phyloP scores from a whole-genome alignment of 2,888 invertebrate genomes.

The Polymixis lichenea region DNA sequence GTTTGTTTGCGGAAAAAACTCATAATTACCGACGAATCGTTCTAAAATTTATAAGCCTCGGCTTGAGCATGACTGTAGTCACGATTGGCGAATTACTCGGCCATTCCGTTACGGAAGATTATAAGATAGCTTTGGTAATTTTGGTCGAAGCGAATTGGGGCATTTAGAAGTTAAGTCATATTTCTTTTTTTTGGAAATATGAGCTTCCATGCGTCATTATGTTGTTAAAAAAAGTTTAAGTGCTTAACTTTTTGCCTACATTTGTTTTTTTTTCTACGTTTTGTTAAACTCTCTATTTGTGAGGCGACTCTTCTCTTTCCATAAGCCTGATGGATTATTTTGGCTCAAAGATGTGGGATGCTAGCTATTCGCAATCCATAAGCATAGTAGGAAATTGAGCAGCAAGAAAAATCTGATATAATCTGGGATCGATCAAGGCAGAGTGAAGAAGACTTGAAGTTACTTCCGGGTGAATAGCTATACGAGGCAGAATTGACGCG shows the following conservation, averaged over 20 bases:
- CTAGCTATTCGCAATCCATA: not conserved
- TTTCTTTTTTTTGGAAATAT: constrained; percentile 32
- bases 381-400: not conserved
- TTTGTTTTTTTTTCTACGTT: too few species aligned
- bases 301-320: too few species aligned
- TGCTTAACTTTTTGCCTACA: not conserved
- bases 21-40: constrained; percentile 67
- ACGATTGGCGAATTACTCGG: constrained; percentile 62
- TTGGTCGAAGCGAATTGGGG: constrained; percentile 47
- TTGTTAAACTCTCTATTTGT: too few species aligned
- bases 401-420: not conserved
- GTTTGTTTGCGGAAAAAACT: constrained; percentile 74
- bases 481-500: too few species aligned
- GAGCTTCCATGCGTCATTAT: constrained; percentile 14
- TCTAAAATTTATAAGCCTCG: constrained; percentile 55
- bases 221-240: constrained; percentile 26
- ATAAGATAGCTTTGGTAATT: constrained; percentile 53
- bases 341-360: too few species aligned
- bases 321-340: too few species aligned
- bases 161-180: constrained; percentile 47
- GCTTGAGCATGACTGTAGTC: constrained; percentile 54
- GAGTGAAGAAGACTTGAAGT: not conserved
- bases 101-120: constrained; percentile 61
- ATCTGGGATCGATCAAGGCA: not conserved
- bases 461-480: not conserved